phyloP scores from a whole-genome alignment of 2,888 invertebrate species.

The Agriopis marginaria region DNA sequence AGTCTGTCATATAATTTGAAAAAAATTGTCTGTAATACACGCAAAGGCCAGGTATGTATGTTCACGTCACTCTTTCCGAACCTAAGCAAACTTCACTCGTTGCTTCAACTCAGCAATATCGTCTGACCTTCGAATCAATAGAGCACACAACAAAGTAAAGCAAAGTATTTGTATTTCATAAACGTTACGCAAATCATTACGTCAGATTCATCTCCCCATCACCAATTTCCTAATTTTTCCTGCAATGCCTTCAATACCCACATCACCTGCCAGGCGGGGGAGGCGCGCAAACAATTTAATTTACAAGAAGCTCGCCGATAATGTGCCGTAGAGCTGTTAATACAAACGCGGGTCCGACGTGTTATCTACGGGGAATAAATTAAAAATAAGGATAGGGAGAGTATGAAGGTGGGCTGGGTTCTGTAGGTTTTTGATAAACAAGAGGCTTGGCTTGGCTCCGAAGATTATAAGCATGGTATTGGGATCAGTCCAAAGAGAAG shows the following conservation, averaged over 20 bases:
- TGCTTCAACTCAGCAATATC: too few species aligned
- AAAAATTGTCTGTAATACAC: too few species aligned
- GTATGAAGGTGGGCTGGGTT: conserved; percentile 37
- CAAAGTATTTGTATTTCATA: too few species aligned
- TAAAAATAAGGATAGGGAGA: conserved; percentile 51
- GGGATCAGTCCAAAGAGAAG: too few species aligned
- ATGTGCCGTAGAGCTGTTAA: conserved; percentile 71
- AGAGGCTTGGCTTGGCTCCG: too few species aligned
- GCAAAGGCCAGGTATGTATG: too few species aligned
- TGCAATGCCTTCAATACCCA: conserved; percentile 41
- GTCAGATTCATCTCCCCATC: neutral
- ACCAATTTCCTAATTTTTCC: conserved; percentile 16
- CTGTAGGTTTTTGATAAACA: conserved; percentile 10
- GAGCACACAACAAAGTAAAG: too few species aligned
- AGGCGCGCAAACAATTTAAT: conserved; percentile 77
- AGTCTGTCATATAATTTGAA: too few species aligned
- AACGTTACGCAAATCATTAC: neutral
- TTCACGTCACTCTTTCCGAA: too few species aligned
- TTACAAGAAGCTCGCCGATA: conserved; percentile 72
- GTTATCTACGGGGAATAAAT: conserved; percentile 52
- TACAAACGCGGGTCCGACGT: conserved; percentile 63
- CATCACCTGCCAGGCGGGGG: conserved; percentile 50
- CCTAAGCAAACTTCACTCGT: too few species aligned
- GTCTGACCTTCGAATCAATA: too few species aligned
- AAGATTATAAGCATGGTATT: too few species aligned